Base-by-base conservation (phyloP, 2,113 vertebrate species). In the Entelurus aequoreus region DNA sequence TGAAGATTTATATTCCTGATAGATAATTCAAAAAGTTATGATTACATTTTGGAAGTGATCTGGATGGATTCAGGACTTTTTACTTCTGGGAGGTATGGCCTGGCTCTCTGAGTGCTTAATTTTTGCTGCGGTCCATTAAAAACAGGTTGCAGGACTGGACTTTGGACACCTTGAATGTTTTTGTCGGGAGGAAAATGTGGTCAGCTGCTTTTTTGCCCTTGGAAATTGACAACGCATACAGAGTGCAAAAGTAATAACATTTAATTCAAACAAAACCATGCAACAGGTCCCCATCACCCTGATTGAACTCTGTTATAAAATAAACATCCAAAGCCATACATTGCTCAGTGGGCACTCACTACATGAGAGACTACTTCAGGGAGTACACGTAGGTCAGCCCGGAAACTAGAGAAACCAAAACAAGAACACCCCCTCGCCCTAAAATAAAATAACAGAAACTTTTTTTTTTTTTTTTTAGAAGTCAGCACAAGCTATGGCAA, bases 211-310 rank as follows among this genome's bases (percentile, higher is more conserved):
- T 28, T 28, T 28, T 28, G 4, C 28, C 52, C 47, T 35, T n/a
- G 19, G 47, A 66, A 37, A 84, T 63, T 65, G 37, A 75, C 1
- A 38, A 79, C 65, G 74, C 80, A 66, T 72, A 76, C 38, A 11
- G 28, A 28, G n/a, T 88, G 84, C 72, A 87, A 88, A 87, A 87
- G 83, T 86, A 84, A 82, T 72, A 75, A 83, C 37, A 71, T 87
- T 88, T 87, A 88, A 81, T 88, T 66, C 70, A 87, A 88, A 88
- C 82, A 81, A 82, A 84, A 84, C 71, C 84, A 88, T 86, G 84
- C 81, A 76, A 80, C 70, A 84, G 83, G 77, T 79, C 71, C 84
- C 79, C 75, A 21, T 77, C 78, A 77, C 77, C 84, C 77, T 72
- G 75, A 82, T 72, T 62, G 78, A 65, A 75, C 63, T 77, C 66